Evolutionary conservation across 2,888 invertebrate genomes (phyloP).

Genomic region (Koerneria pararmatus): DNA sequence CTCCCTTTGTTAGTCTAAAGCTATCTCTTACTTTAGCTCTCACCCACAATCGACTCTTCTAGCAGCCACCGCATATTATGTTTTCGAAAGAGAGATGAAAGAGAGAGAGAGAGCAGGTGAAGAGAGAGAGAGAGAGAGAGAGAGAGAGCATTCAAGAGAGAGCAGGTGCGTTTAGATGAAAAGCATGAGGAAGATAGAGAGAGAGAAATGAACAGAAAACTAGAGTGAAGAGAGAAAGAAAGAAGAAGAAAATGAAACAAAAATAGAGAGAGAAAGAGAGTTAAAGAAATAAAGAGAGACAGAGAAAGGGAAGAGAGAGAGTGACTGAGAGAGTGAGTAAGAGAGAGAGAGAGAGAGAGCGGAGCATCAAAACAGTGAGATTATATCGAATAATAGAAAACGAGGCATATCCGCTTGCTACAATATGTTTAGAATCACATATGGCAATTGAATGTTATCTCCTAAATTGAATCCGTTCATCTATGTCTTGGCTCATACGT

Average conservation of each 20-base stretch:
- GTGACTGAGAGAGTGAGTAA: no score
- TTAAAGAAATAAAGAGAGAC: no score
- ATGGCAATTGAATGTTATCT: no score
- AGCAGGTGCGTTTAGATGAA: not conserved
- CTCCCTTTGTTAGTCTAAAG: not conserved
- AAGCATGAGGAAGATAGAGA: not conserved
- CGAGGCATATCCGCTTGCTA: no score
- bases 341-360: no score
- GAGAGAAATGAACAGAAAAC: not conserved
- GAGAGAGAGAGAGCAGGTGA: not conserved
- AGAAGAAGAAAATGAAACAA: not conserved
- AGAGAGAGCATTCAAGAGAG: not conserved
- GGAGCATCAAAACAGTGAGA: no score
- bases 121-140: constrained; percentile 2
- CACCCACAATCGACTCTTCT: constrained; percentile 10
- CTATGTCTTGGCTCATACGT: no score
- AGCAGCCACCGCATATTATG: not conserved
- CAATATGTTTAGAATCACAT: no score
- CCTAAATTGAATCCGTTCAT: no score
- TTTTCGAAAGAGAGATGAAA: not conserved
- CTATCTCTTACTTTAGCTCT: constrained; percentile 16
- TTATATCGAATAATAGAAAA: no score
- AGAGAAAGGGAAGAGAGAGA: no score
- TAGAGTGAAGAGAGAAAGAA: not conserved
- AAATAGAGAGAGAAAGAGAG: no score